Evolutionary conservation across 2,797 vertebrate genomes (phyloP).

Genomic region (Clangula hyemalis): DNA sequence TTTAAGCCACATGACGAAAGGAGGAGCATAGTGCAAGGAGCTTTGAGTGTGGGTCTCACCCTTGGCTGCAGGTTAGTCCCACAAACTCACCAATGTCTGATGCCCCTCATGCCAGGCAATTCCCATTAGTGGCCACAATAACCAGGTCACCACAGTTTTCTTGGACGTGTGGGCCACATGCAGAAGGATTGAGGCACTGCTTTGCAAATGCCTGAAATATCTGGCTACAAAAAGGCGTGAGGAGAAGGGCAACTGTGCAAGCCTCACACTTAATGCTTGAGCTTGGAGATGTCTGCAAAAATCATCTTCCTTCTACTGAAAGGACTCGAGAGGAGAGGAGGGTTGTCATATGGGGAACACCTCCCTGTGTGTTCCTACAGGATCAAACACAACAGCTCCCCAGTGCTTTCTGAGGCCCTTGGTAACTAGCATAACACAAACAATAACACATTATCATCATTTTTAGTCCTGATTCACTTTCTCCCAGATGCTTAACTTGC

Average conservation of each 20-base stretch:
- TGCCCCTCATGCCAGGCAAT: background rate
- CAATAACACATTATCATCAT: conserved; percentile 1
- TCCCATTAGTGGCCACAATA: background rate
- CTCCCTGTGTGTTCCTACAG: conserved; percentile 57
- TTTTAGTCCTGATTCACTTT: background rate
- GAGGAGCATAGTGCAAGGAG: background rate
- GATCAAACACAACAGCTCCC: conserved; percentile 26
- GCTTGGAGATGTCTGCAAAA: conserved; percentile 54
- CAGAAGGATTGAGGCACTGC: background rate
- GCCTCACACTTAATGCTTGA: background rate
- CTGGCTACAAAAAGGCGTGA: background rate
- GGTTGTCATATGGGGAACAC: background rate
- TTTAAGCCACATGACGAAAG: background rate
- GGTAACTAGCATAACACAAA: conserved; percentile 42
- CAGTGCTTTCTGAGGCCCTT: background rate
- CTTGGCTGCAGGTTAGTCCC: background rate
- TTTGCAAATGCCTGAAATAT: background rate
- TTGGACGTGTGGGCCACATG: background rate
- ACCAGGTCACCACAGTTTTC: background rate
- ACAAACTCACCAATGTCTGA: background rate
- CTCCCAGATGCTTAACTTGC: background rate
- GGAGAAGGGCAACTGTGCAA: background rate
- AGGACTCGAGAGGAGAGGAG: background rate
- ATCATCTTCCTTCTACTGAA: conserved; percentile 14
- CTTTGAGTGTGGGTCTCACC: background rate